Evolutionary conservation across 1,140 invertebrate species (phyloP).

Genomic region (Helicoverpa armigera): DNA sequence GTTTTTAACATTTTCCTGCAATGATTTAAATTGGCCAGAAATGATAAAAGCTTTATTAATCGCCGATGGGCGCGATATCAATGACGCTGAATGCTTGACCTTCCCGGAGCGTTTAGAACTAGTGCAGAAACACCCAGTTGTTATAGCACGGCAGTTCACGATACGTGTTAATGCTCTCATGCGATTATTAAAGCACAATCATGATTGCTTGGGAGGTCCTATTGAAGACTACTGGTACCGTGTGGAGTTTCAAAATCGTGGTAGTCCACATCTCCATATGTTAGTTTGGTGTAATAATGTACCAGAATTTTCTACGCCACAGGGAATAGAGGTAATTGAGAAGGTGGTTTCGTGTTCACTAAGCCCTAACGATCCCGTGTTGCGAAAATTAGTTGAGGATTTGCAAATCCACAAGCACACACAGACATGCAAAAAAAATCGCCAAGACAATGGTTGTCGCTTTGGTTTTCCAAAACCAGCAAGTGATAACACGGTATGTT

Average conservation of each 20-base stretch:
- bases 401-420: background rate
- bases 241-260: conserved; percentile 10
- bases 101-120: background rate
- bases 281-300: background rate
- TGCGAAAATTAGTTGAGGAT: background rate
- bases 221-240: background rate
- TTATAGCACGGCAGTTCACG: background rate
- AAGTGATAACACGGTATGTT: background rate
- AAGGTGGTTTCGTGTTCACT: background rate
- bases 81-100: background rate
- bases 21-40: background rate
- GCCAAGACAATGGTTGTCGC: background rate
- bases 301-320: background rate
- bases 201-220: background rate
- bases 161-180: background rate
- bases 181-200: background rate
- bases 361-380: background rate
- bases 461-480: background rate
- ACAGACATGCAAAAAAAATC: background rate
- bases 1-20: conserved; percentile 1
- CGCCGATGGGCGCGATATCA: background rate
- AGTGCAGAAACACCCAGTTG: background rate
- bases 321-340: background rate
- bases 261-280: conserved; percentile 12
- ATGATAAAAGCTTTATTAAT: conserved; percentile 4